phyloP scores from a whole-genome alignment of 35 echinoderm and acorn worm genomes.

The Ptychodera flava region DNA sequence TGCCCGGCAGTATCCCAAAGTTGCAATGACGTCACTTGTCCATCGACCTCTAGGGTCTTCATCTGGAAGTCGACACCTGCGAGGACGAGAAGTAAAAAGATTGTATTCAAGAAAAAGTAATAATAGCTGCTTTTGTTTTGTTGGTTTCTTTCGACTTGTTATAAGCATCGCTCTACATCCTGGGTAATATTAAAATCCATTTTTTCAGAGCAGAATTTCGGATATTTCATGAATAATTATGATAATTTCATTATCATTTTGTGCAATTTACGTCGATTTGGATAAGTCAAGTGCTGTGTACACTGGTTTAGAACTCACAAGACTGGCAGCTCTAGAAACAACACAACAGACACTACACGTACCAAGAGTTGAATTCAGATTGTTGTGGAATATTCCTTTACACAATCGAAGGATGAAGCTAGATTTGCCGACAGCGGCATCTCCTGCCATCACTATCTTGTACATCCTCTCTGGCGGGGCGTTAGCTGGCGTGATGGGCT shows the following conservation, averaged over 20 bases:
- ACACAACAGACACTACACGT: background rate
- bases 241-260: no score
- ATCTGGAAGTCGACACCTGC: conserved; percentile 96
- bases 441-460: conserved; percentile 88
- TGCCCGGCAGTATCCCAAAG: conserved; percentile 94
- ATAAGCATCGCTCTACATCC: no score
- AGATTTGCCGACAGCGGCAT: conserved; percentile 93
- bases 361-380: conserved; percentile 93
- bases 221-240: no score
- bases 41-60: conserved; percentile 81
- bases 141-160: no score
- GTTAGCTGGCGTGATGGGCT: conserved; percentile 33
- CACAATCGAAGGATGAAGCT: conserved; percentile 91
- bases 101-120: no score
- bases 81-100: background rate
- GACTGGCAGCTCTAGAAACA: no score
- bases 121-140: no score
- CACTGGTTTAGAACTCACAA: no score
- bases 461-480: conserved; percentile 85
- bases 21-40: conserved; percentile 83
- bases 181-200: no score
- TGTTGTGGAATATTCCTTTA: conserved; percentile 91
- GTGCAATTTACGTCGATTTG: no score
- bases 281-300: no score
- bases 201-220: no score